Base-by-base conservation (phyloP, 2,888 invertebrate genomes). In the Eubasilissa splendida region DNA sequence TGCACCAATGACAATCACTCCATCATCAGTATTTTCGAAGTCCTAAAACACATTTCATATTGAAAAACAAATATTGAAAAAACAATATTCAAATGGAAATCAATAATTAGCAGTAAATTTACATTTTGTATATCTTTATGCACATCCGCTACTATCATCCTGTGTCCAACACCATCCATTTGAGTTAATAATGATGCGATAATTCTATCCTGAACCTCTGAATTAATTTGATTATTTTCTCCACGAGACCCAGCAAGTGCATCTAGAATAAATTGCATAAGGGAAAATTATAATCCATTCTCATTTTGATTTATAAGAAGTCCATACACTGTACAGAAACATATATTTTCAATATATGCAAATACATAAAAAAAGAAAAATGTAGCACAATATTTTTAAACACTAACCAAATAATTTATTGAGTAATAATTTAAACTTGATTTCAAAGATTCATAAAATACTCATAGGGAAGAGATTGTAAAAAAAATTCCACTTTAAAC, bases 141-240 rank as follows among this genome's bases (percentile, higher is more conserved):
- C 53, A 2, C 50, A 81, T 83, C 83, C 22, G 82, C 79, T 8
- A 73, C 80, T 52, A 75, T 33, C 42, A 78, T 74, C 10, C 65
- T 76, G 75, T 82, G 58, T 70, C 92, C 91, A 81, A 93, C 89
- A 11, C 93, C 93, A 87, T 93, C 93, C 92, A 93, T 93, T 87
- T 93, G 93, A 66, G 92, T 92, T 8, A 94, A 88, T 53, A 94
- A 88, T 0, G 93, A 90, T 3, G 93, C 91, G 33, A 94, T 86
- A 60, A 93, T 90, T 75, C 92, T 89, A 78, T 92, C 90, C 84
- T 92, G 92, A 0, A 92, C 90, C 74, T 91, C 90, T 82, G 79
- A 83, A 68, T 87, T 87, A 58, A 85, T 84, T 71, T 85, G 82
- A 60, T 85, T 86, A 0, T 84, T 80, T 5, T 85, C 84, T 10